Evolutionary conservation across 1,140 invertebrate species (phyloP).

Genomic region (Cryptotermes secundus): DNA sequence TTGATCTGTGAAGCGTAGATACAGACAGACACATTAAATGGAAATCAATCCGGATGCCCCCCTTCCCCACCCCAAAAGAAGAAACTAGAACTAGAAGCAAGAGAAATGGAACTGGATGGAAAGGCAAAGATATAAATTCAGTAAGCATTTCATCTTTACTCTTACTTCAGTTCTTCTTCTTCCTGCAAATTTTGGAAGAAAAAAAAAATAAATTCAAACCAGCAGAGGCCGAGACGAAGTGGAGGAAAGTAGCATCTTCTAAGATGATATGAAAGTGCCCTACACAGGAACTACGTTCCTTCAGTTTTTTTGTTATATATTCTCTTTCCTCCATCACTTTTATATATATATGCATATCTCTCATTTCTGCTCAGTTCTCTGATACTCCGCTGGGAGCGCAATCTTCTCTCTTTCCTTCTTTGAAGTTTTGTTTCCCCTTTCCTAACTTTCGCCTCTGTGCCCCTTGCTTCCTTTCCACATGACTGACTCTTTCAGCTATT

Average conservation of each 20-base stretch:
- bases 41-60: background rate
- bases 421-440: background rate
- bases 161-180: background rate
- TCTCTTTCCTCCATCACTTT: background rate
- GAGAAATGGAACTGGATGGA: conserved; percentile 7
- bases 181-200: background rate
- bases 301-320: background rate
- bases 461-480: background rate
- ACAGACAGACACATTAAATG: conserved; percentile 14
- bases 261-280: background rate
- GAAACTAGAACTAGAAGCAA: background rate
- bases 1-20: background rate
- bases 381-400: background rate
- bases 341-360: background rate
- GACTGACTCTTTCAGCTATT: background rate
- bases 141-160: conserved; percentile 20
- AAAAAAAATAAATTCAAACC: conserved; percentile 7
- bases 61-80: background rate
- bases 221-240: background rate
- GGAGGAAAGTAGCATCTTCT: background rate
- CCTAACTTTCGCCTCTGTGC: background rate
- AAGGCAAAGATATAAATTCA: background rate
- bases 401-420: background rate
- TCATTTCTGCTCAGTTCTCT: background rate
- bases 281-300: background rate